Evolutionary conservation across 2,888 invertebrate genomes (phyloP).

Genomic region (Nymphalis c-album): DNA sequence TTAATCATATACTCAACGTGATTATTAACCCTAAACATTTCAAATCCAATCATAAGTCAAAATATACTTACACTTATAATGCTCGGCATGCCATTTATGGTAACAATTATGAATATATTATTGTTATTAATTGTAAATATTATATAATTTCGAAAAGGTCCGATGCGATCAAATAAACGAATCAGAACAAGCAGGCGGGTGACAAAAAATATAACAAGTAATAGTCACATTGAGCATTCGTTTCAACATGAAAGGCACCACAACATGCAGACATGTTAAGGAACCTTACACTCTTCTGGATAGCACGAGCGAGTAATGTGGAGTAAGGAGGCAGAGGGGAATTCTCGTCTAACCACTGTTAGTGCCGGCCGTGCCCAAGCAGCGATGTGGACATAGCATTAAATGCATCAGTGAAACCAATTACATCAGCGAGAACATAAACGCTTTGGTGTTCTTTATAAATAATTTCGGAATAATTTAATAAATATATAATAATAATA

Average conservation of each 20-base stretch:
- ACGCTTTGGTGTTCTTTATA: background rate
- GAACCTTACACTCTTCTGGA: conserved; percentile 85
- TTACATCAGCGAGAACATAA: background rate
- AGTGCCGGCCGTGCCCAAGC: conserved; percentile 62
- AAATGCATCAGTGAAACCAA: conserved; percentile 49
- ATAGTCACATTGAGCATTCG: background rate
- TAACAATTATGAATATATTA: too few species aligned
- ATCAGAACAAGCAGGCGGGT: too few species aligned
- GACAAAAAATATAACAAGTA: background rate
- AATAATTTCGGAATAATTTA: background rate
- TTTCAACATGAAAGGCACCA: conserved; percentile 37
- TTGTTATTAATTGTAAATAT: too few species aligned
- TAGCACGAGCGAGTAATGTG: conserved; percentile 86
- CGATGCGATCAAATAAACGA: too few species aligned
- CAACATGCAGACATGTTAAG: conserved; percentile 60
- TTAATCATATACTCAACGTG: background rate
- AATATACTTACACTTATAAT: too few species aligned
- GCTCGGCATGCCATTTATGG: too few species aligned
- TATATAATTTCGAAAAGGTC: too few species aligned
- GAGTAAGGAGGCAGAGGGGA: conserved; percentile 85
- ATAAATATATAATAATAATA: too few species aligned
- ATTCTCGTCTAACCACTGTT: conserved; percentile 90
- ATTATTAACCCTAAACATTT: background rate
- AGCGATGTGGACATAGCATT: conserved; percentile 64
- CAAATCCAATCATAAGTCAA: background rate